Conservation (phyloP, 1,140 invertebrate species). For the Nomia melanderi region DNA sequence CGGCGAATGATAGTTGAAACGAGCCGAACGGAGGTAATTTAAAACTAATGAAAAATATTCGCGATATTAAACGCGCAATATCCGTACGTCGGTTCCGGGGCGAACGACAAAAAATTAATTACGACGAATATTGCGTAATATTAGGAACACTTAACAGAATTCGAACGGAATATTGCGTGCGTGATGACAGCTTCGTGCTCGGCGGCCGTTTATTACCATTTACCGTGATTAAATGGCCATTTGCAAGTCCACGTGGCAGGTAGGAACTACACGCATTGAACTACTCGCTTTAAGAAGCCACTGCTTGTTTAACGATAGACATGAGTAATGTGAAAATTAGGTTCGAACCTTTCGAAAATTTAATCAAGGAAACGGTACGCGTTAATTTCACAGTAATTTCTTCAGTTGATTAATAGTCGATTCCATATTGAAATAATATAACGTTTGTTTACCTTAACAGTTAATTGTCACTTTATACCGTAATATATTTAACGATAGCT, state of each 20-base stretch:
- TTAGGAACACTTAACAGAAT: background rate
- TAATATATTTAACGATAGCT: too few relatives aligned
- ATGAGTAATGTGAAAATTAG: too few relatives aligned
- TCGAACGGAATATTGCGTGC: background rate
- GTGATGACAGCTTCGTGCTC: background rate
- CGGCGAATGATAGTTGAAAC: background rate
- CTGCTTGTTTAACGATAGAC: background rate
- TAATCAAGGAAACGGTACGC: too few relatives aligned
- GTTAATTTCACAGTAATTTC: too few relatives aligned
- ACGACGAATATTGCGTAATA: background rate
- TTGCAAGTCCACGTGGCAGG: background rate
- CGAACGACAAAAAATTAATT: background rate
- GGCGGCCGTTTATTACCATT: constrained; percentile 55
- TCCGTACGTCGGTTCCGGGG: background rate
- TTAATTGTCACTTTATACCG: too few relatives aligned
- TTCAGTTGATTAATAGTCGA: too few relatives aligned
- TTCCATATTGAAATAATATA: too few relatives aligned
- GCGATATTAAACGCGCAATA: background rate
- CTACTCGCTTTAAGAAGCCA: constrained; percentile 31
- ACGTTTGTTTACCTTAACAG: too few relatives aligned
- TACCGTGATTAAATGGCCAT: constrained; percentile 27
- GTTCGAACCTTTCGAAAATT: too few relatives aligned
- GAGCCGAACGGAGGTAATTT: background rate
- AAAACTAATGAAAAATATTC: background rate
- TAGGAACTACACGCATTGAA: constrained; percentile 46